phyloP scores from a whole-genome alignment of 1,140 invertebrate genomes.

The Trichoplusia ni region DNA sequence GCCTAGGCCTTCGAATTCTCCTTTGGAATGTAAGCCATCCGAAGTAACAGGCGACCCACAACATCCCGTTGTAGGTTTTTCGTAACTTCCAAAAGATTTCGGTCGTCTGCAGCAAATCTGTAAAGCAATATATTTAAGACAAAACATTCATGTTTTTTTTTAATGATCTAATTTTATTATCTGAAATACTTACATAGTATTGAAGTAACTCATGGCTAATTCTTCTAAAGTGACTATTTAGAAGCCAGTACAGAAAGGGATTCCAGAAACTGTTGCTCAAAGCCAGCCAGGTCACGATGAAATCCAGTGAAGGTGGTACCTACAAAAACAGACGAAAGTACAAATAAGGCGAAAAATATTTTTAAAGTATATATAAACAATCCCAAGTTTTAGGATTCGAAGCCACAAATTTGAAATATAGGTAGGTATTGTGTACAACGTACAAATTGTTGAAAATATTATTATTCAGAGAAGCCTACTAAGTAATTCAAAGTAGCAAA shows the following conservation, averaged over 20 bases:
- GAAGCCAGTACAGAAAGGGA: slow-evolving; percentile 92
- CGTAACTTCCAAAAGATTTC: slow-evolving; percentile 70
- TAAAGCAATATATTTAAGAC: slow-evolving; percentile 21
- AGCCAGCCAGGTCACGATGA: slow-evolving; percentile 91
- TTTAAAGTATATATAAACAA: no score
- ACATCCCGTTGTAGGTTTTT: slow-evolving; percentile 73
- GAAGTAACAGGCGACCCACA: slow-evolving; percentile 75
- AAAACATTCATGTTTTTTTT: not conserved
- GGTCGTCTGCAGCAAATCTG: slow-evolving; percentile 76
- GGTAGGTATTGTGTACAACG: no score
- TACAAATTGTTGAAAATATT: no score
- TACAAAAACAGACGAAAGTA: no score
- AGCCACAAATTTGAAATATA: no score
- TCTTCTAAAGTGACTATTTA: slow-evolving; percentile 91
- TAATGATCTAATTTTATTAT: not conserved
- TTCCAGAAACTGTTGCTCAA: slow-evolving; percentile 95
- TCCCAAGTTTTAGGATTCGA: no score
- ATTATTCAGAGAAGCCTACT: no score
- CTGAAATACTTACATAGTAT: slow-evolving; percentile 84
- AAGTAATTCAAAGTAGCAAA: no score
- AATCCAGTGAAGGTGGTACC: slow-evolving; percentile 90
- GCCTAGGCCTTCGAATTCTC: slow-evolving; percentile 86
- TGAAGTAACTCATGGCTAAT: slow-evolving; percentile 89
- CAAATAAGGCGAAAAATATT: slow-evolving; percentile 5
- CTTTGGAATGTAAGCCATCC: slow-evolving; percentile 78